These are phyloP conservation scores for Atherinomorus stipes DNA, from an alignment of 2,113 vertebrate genomes.

Conservation along the genomic window DNA sequence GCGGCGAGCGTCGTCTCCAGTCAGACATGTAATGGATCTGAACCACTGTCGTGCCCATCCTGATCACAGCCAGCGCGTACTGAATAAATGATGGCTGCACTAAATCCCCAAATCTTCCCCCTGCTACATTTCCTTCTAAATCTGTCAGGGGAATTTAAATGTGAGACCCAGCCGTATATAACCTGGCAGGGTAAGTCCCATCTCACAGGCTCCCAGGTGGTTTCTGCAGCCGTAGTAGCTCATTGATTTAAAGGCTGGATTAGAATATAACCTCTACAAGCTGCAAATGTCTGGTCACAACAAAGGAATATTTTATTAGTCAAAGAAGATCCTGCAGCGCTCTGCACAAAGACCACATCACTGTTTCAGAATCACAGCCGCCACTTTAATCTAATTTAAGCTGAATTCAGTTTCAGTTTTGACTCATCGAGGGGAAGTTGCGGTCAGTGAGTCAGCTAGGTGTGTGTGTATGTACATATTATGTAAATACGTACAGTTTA, in stretches of 20 bases:
- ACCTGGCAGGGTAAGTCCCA: slow-evolving; percentile 28
- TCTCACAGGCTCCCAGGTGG: background rate
- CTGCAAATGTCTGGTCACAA: background rate
- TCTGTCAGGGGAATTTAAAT: slow-evolving; percentile 22
- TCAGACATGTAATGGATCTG: too few species aligned
- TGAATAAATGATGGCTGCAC: background rate
- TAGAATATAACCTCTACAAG: background rate
- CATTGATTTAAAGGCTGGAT: background rate
- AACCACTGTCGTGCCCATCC: too few species aligned
- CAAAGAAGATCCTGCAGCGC: background rate
- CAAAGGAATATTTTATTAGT: too few species aligned
- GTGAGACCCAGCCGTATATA: background rate
- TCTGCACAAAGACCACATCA: background rate
- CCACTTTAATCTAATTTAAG: background rate
- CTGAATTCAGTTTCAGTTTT: slow-evolving; percentile 10
- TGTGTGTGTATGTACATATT: background rate
- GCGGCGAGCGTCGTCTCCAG: too few species aligned
- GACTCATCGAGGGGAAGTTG: slow-evolving; percentile 18
- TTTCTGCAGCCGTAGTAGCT: background rate
- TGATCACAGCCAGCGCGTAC: too few species aligned
- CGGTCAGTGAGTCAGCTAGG: slow-evolving; percentile 19
- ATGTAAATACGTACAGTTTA: background rate
- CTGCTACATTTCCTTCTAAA: background rate
- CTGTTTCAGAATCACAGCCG: slow-evolving; percentile 20
- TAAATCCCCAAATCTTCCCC: background rate